Conservation (phyloP, 2,113 vertebrate species). For the Myiozetetes cayanensis region DNA sequence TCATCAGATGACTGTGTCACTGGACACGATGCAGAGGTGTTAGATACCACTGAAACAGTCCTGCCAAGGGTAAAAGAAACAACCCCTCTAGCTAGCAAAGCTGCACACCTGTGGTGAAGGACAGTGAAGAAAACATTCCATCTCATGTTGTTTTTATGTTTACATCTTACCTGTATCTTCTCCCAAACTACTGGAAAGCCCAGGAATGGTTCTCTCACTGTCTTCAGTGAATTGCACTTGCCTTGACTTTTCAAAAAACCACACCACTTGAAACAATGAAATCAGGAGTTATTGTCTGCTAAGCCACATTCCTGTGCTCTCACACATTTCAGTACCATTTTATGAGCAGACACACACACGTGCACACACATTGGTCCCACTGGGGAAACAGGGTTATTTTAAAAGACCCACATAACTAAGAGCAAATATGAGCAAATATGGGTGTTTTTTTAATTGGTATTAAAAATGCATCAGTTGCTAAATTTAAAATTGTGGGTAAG, state of each 20-base stretch:
- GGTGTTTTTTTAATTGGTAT: neutral
- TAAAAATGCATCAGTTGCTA: constrained; percentile 13
- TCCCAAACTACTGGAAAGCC: neutral
- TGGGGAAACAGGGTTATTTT: neutral
- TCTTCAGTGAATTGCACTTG: neutral
- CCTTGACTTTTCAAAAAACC: neutral
- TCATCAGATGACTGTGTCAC: neutral
- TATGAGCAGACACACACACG: neutral
- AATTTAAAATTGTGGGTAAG: constrained; percentile 16
- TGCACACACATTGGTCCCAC: neutral
- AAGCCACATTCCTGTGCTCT: neutral
- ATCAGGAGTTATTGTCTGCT: neutral
- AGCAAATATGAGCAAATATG: neutral
- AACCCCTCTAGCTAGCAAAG: neutral
- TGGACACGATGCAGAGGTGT: neutral
- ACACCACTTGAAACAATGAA: neutral
- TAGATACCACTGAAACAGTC: neutral
- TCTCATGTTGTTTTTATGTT: neutral
- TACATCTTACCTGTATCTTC: neutral
- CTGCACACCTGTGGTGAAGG: neutral
- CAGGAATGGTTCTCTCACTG: neutral
- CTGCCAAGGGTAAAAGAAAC: neutral
- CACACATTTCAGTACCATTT: neutral
- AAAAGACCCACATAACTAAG: neutral
- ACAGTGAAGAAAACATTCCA: neutral